phyloP scores from a whole-genome alignment of 2,888 invertebrate genomes.

The Amaurobius ferox region DNA sequence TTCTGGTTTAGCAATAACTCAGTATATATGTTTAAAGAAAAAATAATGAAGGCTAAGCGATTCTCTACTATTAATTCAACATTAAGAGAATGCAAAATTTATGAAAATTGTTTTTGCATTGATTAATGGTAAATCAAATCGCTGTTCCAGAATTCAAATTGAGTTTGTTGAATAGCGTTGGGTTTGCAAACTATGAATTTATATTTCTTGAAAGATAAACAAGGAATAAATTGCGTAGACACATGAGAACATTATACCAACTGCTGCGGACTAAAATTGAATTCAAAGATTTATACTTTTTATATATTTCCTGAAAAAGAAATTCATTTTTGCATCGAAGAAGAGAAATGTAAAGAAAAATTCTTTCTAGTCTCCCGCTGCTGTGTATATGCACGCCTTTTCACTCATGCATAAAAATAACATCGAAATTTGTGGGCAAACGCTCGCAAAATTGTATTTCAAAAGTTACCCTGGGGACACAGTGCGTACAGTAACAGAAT shows the following conservation, averaged over 20 bases:
- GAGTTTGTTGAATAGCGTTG: background rate
- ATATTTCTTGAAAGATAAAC: background rate
- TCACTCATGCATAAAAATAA: conserved; percentile 8
- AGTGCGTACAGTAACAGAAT: background rate
- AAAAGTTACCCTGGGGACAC: background rate
- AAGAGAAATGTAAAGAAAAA: background rate
- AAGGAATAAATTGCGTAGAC: background rate
- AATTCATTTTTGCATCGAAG: background rate
- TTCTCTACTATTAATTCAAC: no score
- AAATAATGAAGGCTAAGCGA: no score
- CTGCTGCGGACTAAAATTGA: background rate
- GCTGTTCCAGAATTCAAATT: no score
- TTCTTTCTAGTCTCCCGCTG: background rate
- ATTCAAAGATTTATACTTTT: background rate
- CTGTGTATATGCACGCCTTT: background rate
- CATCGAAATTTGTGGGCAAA: background rate
- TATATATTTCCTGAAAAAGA: background rate
- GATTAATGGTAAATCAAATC: background rate
- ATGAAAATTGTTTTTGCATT: no score
- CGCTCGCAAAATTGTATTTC: background rate
- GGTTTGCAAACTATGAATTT: background rate
- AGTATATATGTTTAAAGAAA: no score
- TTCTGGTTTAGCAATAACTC: no score
- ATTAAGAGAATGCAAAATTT: no score
- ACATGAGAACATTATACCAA: background rate